Evolutionary conservation across 2,113 vertebrate species (phyloP).

Genomic region (Ochotona princeps): DNA sequence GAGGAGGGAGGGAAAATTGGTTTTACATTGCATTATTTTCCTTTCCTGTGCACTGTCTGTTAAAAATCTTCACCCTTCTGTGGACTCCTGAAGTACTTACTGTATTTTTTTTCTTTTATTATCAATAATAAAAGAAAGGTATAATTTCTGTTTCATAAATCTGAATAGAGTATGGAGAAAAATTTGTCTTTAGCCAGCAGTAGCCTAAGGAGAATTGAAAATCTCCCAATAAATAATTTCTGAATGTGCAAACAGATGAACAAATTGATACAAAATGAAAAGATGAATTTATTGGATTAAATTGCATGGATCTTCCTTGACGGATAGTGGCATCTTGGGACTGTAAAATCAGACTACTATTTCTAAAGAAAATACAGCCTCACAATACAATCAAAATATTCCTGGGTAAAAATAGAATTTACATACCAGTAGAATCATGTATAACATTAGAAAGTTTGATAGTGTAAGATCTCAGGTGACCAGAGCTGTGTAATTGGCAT

Average conservation of each 20-base stretch:
- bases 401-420: neutral
- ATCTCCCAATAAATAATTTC: constrained; percentile 6
- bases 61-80: neutral
- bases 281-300: constrained; percentile 6
- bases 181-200: neutral
- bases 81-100: neutral
- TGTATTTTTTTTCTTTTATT: neutral
- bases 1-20: neutral
- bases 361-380: neutral
- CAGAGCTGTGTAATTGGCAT: neutral
- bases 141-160: neutral
- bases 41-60: neutral
- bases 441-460: neutral
- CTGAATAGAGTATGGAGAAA: neutral
- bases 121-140: neutral
- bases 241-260: neutral
- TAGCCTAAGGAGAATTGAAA: neutral
- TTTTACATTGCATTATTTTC: neutral
- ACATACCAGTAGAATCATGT: neutral
- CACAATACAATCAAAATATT: neutral
- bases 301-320: neutral
- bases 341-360: neutral
- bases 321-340: neutral
- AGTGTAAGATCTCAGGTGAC: neutral
- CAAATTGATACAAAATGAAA: neutral